These are phyloP conservation scores for Castor canadensis DNA, from an alignment of 2,113 vertebrate genomes.

Conservation along the genomic window DNA sequence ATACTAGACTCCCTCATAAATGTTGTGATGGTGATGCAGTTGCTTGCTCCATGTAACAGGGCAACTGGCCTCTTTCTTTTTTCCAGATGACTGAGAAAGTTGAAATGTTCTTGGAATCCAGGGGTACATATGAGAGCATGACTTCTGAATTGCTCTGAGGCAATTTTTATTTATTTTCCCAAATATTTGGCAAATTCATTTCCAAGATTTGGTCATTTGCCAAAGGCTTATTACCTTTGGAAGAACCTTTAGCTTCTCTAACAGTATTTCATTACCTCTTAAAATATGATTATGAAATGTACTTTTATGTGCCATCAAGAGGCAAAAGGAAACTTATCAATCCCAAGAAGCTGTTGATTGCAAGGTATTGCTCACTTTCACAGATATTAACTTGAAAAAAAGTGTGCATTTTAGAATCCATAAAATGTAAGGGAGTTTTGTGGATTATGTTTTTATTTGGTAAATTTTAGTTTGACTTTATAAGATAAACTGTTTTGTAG, in stretches of 20 bases:
- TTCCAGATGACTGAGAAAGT: conserved; percentile 1
- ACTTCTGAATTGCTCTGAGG: neutral
- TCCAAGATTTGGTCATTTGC: neutral
- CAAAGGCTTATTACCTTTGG: neutral
- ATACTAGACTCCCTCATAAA: neutral
- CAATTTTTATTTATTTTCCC: neutral
- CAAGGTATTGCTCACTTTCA: neutral
- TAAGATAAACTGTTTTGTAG: conserved; percentile 2
- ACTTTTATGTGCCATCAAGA: neutral
- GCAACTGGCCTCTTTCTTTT: neutral
- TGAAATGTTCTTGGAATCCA: neutral
- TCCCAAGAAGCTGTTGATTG: neutral
- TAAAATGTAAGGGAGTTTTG: neutral
- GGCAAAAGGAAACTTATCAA: neutral
- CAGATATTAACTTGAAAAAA: neutral
- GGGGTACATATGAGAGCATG: neutral
- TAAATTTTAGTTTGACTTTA: conserved; percentile 14
- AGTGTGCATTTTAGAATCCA: neutral
- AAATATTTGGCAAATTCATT: neutral
- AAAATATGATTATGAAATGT: neutral
- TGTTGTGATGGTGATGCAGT: neutral
- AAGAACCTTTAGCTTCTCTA: conserved; percentile 6
- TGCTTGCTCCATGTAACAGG: neutral
- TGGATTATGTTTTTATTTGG: neutral
- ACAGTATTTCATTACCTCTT: neutral